Evolutionary conservation across 2,113 vertebrate genomes (phyloP).

Genomic region (Psilopsiagon aymara): DNA sequence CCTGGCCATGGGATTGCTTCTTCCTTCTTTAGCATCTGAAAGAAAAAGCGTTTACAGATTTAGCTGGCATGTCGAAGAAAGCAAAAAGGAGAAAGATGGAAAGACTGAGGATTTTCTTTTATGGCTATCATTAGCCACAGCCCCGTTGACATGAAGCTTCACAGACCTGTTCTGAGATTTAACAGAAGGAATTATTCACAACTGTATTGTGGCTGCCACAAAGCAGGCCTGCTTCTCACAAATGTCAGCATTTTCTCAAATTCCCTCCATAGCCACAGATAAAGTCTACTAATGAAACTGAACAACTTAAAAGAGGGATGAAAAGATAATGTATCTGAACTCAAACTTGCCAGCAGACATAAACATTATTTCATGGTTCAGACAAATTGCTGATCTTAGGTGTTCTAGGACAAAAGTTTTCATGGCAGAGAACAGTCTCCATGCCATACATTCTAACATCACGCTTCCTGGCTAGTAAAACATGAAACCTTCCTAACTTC

Average conservation of each 20-base stretch:
- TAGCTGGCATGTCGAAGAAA: neutral
- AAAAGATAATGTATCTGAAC: conserved; percentile 22
- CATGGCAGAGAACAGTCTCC: neutral
- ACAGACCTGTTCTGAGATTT: conserved; percentile 23
- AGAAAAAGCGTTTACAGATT: conserved; percentile 49
- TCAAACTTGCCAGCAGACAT: conserved; percentile 45
- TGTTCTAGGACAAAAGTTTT: neutral
- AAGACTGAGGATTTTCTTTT: neutral
- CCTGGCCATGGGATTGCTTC: conserved; percentile 99
- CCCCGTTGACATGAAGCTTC: neutral
- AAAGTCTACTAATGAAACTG: conserved; percentile 24
- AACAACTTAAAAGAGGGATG: conserved; percentile 37
- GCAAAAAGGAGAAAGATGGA: conserved; percentile 1
- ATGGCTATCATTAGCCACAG: neutral
- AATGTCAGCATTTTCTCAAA: conserved; percentile 47
- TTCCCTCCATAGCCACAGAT: conserved; percentile 11
- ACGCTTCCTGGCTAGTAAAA: neutral
- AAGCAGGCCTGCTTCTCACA: conserved; percentile 33
- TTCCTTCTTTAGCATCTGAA: conserved; percentile 98
- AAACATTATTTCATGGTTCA: conserved; percentile 6
- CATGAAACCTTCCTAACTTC: neutral
- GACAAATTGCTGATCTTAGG: conserved; percentile 28
- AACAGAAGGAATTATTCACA: conserved; percentile 60
- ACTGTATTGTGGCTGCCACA: conserved; percentile 15
- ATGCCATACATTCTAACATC: neutral